Percentiles rank a stretch among this genome's conserved stretches.
Conservation (phyloP, 92 coral and sea anemone genomes). For the Paramuricea clavata region DNA sequence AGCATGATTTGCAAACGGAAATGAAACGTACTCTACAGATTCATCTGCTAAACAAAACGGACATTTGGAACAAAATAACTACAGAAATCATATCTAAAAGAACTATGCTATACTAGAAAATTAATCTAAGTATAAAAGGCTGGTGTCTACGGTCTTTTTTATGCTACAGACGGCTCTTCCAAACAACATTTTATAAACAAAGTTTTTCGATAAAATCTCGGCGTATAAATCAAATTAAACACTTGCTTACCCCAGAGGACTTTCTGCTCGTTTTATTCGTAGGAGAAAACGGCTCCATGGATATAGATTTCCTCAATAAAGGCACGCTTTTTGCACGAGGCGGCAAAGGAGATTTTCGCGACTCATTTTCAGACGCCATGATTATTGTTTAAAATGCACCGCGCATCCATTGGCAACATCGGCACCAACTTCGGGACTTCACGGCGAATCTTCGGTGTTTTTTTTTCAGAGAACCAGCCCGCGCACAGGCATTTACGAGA, state of each 20-base stretch:
- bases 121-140: background rate
- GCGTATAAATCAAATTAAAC: background rate
- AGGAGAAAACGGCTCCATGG: constrained; percentile 68
- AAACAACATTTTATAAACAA: background rate
- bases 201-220: background rate
- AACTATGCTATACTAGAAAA: background rate
- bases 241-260: constrained; percentile 81
- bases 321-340: constrained; percentile 96
- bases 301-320: constrained; percentile 81
- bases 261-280: constrained; percentile 73
- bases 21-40: no score
- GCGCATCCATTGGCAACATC: constrained; percentile 75
- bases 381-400: constrained; percentile 79
- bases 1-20: no score
- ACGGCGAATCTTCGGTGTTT: background rate
- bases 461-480: no score
- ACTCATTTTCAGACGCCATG: constrained; percentile 86
- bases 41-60: no score
- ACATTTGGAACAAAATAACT: no score
- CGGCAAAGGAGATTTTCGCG: constrained; percentile 79
- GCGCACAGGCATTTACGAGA: no score
- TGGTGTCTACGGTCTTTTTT: background rate
- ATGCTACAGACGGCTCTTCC: background rate
- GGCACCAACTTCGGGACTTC: constrained; percentile 42
- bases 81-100: background rate